These are phyloP conservation scores for Pangasius macronema DNA, from an alignment of 2,797 vertebrate genomes.

Conservation along the genomic window DNA sequence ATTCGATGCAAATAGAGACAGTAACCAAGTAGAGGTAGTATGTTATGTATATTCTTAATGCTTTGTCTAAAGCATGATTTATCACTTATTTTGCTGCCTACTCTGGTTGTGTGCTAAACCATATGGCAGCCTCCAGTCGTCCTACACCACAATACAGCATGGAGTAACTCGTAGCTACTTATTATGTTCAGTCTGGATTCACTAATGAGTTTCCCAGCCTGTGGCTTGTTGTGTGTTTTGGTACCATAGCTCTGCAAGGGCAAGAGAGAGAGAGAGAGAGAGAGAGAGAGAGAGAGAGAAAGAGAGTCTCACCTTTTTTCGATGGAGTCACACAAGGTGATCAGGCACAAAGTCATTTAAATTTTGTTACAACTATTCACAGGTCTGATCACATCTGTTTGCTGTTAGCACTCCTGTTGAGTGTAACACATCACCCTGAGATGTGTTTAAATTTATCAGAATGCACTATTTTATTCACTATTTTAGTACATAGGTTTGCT, in stretches of 20 bases:
- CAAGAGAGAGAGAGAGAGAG: conserved; percentile 55
- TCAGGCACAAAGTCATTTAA: conserved; percentile 51
- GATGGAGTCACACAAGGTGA: conserved; percentile 67
- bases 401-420: too few relatives aligned
- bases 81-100: conserved; percentile 1
- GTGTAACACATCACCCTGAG: not conserved
- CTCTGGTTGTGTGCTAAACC: conserved; percentile 41
- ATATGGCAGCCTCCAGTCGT: conserved; percentile 56
- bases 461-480: not conserved
- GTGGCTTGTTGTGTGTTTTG: conserved; percentile 53
- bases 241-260: conserved; percentile 48
- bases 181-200: conserved; percentile 61
- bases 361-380: not conserved
- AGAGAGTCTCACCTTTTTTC: not conserved
- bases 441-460: conserved; percentile 8
- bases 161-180: conserved; percentile 48
- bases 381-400: not conserved
- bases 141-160: conserved; percentile 53
- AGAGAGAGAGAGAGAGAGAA: conserved; percentile 24
- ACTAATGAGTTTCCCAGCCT: conserved; percentile 72
- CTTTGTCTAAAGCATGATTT: not conserved
- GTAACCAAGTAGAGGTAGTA: not conserved
- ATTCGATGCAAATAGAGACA: not conserved
- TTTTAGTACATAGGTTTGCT: conserved; percentile 5
- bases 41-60: not conserved